Percentiles rank a stretch among this genome's conserved stretches.
Evolutionary conservation across 1,140 invertebrate genomes (phyloP).

Genomic region (Drosophila santomea): DNA sequence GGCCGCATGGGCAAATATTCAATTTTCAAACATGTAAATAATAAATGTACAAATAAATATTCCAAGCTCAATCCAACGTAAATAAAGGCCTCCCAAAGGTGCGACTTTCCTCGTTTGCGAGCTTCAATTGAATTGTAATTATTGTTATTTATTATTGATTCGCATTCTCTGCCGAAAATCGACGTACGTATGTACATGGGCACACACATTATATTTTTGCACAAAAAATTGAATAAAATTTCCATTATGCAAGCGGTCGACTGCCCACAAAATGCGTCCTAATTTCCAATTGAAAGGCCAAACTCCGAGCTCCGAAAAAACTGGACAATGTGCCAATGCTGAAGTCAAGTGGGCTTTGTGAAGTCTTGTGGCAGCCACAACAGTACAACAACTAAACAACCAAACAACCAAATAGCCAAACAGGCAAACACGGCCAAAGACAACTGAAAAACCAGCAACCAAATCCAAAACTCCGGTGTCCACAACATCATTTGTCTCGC

Average conservation of each 20-base stretch:
- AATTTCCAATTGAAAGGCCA: conserved; percentile 51
- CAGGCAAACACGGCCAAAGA: conserved; percentile 17
- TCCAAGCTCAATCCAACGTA: not conserved
- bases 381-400: conserved; percentile 10
- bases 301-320: conserved; percentile 24
- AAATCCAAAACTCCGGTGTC: conserved; percentile 41
- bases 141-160: conserved; percentile 23
- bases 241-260: conserved; percentile 40
- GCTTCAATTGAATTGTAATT: conserved; percentile 24
- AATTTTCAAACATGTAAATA: not conserved
- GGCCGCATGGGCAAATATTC: not conserved
- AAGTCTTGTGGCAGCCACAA: conserved; percentile 37
- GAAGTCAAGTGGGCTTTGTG: conserved; percentile 47
- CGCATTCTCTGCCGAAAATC: conserved; percentile 9
- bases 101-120: conserved; percentile 15
- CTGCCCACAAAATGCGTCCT: conserved; percentile 45
- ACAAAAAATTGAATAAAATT: conserved; percentile 13
- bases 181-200: not conserved
- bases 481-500: conserved; percentile 55
- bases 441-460: conserved; percentile 22
- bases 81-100: conserved; percentile 2
- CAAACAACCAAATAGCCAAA: not conserved
- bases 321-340: conserved; percentile 48
- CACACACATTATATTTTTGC: conserved; percentile 5
- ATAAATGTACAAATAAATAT: not conserved